These are phyloP conservation scores for Amphiura filiformis DNA, from an alignment of 35 echinoderm and acorn worm genomes.

Conservation along the genomic window DNA sequence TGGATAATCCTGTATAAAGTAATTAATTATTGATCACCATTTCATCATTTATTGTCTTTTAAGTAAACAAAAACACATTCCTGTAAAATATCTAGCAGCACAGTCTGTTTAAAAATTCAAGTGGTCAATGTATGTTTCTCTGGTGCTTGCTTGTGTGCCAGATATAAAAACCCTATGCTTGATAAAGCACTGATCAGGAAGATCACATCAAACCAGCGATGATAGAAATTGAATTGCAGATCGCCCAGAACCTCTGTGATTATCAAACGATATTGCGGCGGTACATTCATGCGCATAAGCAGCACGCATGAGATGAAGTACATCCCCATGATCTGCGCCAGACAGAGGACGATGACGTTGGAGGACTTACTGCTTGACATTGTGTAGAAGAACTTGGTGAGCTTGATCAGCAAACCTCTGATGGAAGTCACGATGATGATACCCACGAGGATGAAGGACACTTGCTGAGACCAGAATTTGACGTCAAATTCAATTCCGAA, in stretches of 20 bases:
- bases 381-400: conserved; percentile 99
- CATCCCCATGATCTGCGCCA: conserved; percentile 99
- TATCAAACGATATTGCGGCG: conserved; percentile 82
- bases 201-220: conserved; percentile 99
- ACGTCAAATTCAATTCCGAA: conserved; percentile 94
- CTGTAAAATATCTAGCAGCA: too few relatives aligned
- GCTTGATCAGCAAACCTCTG: conserved; percentile 90
- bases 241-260: conserved; percentile 96
- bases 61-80: too few relatives aligned
- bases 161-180: conserved; percentile 89
- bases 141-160: conserved; percentile 93
- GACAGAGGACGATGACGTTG: conserved; percentile 89
- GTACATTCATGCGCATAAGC: conserved; percentile 98
- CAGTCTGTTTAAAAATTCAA: too few relatives aligned
- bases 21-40: too few relatives aligned
- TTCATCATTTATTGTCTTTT: too few relatives aligned
- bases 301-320: conserved; percentile 95
- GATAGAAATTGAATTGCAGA: conserved; percentile 99
- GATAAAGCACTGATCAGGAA: conserved; percentile 95
- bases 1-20: too few relatives aligned
- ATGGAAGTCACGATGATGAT: conserved; percentile 99
- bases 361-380: conserved; percentile 99
- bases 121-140: conserved; percentile 45
- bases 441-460: conserved; percentile 92
- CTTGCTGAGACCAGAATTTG: conserved; percentile 98